phyloP scores from a whole-genome alignment of 2,888 invertebrate genomes.

The Drosophila vallismaia region DNA sequence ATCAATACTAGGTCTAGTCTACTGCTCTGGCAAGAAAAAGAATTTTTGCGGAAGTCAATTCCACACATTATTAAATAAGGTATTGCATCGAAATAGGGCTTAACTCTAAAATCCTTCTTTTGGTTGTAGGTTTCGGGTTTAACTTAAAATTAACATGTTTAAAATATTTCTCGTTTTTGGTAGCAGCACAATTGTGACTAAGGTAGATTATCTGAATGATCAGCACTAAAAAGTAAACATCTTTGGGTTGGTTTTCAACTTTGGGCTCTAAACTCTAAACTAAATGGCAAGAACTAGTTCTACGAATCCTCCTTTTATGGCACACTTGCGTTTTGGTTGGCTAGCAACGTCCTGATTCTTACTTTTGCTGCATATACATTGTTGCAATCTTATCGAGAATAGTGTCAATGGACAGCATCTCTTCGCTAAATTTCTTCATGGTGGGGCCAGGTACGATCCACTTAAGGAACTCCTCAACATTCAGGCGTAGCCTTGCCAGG shows the following conservation, averaged over 20 bases:
- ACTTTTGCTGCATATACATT: conserved; percentile 81
- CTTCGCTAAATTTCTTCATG: conserved; percentile 90
- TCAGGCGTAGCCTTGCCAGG: conserved; percentile 88
- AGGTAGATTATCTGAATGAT: conserved; percentile 15
- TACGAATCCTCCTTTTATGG: conserved; percentile 59
- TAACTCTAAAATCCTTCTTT: not conserved
- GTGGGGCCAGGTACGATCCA: conserved; percentile 92
- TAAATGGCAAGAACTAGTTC: conserved; percentile 72
- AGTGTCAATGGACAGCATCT: conserved; percentile 91
- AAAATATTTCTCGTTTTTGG: conserved; percentile 45
- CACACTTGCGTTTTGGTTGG: conserved; percentile 48
- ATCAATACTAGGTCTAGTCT: conserved; percentile 29
- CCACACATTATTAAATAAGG: conserved; percentile 17
- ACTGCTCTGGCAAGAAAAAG: conserved; percentile 64
- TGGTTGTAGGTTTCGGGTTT: conserved; percentile 5
- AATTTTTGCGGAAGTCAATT: conserved; percentile 12
- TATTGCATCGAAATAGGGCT: conserved; percentile 23
- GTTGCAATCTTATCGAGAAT: conserved; percentile 87
- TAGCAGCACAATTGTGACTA: conserved; percentile 40
- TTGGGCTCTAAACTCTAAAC: conserved; percentile 43
- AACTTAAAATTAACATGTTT: conserved; percentile 15
- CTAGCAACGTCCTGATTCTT: conserved; percentile 34
- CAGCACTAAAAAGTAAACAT: conserved; percentile 45
- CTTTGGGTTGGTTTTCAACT: conserved; percentile 65
- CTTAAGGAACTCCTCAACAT: conserved; percentile 90